Percentiles rank a stretch among this genome's conserved stretches.
These are phyloP conservation scores for Monarcha castaneiventris DNA, from an alignment of 2,113 vertebrate species.

Conservation along the genomic window DNA sequence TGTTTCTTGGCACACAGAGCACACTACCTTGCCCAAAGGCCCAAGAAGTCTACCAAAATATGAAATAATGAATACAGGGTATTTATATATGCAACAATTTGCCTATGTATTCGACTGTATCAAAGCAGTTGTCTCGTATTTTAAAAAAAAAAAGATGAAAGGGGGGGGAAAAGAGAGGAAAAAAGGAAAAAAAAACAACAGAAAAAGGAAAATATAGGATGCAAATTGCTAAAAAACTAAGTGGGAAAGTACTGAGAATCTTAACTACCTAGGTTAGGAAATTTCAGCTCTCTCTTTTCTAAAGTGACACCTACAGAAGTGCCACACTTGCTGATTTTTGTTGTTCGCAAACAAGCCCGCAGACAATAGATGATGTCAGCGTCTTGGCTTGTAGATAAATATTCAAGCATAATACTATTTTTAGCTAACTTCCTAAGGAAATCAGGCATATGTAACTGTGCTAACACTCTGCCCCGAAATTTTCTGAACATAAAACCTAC, in stretches of 20 bases:
- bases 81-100: background rate
- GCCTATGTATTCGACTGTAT: background rate
- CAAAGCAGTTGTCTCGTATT: background rate
- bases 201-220: background rate
- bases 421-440: conserved; percentile 49
- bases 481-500: background rate
- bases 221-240: background rate
- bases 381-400: conserved; percentile 13
- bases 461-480: background rate
- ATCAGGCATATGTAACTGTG: background rate
- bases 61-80: background rate
- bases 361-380: conserved; percentile 49
- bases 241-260: background rate
- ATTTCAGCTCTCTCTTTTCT: background rate
- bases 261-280: background rate
- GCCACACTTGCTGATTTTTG: background rate
- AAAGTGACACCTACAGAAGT: background rate
- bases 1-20: background rate
- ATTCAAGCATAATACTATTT: background rate
- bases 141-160: background rate
- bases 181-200: rapidly evolving
- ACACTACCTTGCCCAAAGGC: background rate
- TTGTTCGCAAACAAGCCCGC: background rate
- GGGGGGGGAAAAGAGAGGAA: too few relatives aligned
- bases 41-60: background rate